A percentile compares a stretch with the other conserved stretches of the same genome.
phyloP scores from a whole-genome alignment of 2,113 vertebrate genomes.

The Lepidothrix coronata region DNA sequence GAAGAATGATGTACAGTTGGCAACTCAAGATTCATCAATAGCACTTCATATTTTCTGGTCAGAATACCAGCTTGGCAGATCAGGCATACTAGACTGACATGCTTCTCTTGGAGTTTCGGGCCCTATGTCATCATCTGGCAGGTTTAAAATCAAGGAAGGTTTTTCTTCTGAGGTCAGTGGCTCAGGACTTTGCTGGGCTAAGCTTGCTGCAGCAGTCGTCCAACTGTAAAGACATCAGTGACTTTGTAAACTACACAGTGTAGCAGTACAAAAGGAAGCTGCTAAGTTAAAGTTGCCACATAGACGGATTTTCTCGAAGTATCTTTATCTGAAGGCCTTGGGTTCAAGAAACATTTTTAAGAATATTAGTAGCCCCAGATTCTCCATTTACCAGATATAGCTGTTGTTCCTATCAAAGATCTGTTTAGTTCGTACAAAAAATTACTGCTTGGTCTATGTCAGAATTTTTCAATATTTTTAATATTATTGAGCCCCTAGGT shows the following conservation, averaged over 20 bases:
- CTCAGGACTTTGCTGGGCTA: neutral
- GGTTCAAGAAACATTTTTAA: neutral
- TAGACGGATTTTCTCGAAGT: neutral
- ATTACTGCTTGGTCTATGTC: neutral
- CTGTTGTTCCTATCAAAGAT: neutral
- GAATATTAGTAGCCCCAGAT: neutral
- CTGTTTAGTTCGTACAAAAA: neutral
- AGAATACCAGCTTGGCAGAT: neutral
- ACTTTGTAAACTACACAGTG: neutral
- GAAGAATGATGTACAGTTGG: neutral
- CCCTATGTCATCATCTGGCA: neutral
- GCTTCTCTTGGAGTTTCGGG: neutral
- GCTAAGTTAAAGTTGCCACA: neutral
- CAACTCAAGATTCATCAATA: neutral
- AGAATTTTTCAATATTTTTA: neutral
- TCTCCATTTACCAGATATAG: neutral
- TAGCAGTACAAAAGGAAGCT: neutral
- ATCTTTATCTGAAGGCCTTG: neutral
- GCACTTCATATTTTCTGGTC: neutral
- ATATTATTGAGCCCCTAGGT: neutral
- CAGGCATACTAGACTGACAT: neutral
- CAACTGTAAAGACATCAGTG: neutral
- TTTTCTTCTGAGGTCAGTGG: neutral
- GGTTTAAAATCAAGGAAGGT: neutral
- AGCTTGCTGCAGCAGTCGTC: neutral